phyloP scores from a whole-genome alignment of 2,113 vertebrate species.

The Salvator merianae region DNA sequence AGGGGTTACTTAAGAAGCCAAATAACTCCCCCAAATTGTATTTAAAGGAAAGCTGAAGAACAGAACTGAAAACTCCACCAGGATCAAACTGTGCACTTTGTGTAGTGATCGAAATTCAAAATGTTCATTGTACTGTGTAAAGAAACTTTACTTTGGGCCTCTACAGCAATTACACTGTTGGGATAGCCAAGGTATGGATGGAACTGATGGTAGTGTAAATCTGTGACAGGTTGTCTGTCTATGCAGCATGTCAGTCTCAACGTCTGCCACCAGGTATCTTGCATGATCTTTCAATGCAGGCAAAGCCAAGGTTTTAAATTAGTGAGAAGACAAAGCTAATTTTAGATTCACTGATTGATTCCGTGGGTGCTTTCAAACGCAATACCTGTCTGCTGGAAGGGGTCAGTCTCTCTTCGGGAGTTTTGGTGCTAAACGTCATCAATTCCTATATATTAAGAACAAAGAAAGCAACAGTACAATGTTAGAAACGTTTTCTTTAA shows the following conservation, averaged over 20 bases:
- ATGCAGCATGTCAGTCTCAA: not conserved
- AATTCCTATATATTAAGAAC: conserved; percentile 81
- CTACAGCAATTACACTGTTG: not conserved
- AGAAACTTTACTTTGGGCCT: no score
- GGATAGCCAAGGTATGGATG: not conserved
- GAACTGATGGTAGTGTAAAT: not conserved
- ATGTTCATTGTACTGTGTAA: no score
- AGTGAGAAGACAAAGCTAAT: not conserved
- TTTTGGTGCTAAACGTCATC: conserved; percentile 84
- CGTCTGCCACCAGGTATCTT: no score
- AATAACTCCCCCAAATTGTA: no score
- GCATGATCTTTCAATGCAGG: no score
- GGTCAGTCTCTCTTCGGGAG: conserved; percentile 84
- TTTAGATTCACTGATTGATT: not conserved
- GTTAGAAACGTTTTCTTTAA: accelerated
- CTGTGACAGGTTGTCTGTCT: not conserved
- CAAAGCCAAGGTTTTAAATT: not conserved
- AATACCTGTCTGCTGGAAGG: conserved; percentile 87
- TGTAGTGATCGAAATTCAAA: no score
- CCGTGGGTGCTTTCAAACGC: not conserved
- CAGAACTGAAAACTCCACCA: no score
- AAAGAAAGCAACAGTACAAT: not conserved
- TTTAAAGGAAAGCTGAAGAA: no score
- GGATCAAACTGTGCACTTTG: no score
- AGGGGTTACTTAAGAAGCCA: no score